Evolutionary conservation across 2,113 vertebrate species (phyloP).

Genomic region (Psilopogon haemacephalus): DNA sequence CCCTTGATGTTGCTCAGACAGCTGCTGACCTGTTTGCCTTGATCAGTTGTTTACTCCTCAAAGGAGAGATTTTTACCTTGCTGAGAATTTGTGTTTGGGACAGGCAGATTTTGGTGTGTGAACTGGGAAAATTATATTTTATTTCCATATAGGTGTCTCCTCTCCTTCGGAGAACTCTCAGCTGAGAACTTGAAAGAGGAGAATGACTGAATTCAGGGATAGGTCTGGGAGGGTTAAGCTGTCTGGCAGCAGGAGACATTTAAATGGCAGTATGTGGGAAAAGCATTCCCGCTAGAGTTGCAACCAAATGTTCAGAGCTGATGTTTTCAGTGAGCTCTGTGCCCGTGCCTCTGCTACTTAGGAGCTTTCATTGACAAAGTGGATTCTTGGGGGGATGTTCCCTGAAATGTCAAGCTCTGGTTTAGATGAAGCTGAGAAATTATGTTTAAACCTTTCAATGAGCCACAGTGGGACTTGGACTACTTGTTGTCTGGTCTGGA

Average conservation of each 20-base stretch:
- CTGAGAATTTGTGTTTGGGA: neutral
- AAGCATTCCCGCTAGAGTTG: neutral
- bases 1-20: neutral
- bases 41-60: neutral
- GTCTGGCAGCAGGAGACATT: neutral
- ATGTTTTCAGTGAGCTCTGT: neutral
- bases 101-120: neutral
- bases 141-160: neutral
- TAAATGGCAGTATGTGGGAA: neutral
- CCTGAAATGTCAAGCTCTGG: neutral
- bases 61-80: neutral
- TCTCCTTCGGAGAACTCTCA: neutral
- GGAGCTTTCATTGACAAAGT: neutral
- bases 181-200: neutral
- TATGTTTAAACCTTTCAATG: neutral
- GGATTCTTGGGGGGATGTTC: neutral
- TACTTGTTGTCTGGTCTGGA: neutral
- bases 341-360: neutral
- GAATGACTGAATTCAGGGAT: neutral
- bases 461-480: neutral
- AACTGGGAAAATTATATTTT: neutral
- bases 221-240: neutral
- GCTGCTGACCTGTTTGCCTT: constrained; percentile 5
- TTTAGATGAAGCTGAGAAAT: neutral
- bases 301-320: neutral